Evolutionary conservation across 2,888 invertebrate species (phyloP).

Genomic region (Dexiosoma caninum): DNA sequence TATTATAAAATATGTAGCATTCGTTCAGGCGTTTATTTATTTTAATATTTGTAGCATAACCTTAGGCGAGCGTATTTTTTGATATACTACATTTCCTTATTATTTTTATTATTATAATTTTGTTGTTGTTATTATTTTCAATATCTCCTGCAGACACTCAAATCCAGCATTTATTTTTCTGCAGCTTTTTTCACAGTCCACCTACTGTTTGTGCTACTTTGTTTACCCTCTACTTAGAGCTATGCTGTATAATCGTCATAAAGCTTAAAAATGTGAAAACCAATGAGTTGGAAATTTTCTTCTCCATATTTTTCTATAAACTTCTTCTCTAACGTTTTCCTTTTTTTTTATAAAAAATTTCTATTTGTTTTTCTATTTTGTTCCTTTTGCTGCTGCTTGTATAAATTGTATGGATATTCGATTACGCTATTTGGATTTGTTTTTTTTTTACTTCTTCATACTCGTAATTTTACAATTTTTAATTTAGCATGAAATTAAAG

Average conservation of each 20-base stretch:
- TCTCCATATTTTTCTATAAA: neutral
- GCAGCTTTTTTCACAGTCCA: conserved; percentile 12
- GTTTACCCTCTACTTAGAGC: neutral
- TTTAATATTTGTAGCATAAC: conserved; percentile 60
- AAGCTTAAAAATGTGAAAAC: conserved; percentile 72
- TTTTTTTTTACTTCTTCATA: conserved; percentile 11
- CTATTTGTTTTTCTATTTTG: conserved; percentile 27
- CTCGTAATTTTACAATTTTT: conserved; percentile 65
- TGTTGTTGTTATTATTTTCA: conserved; percentile 23
- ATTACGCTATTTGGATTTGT: conserved; percentile 56
- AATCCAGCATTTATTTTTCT: conserved; percentile 1
- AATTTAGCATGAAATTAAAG: conserved; percentile 69
- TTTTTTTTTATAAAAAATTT: conserved; percentile 7
- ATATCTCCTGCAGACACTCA: conserved; percentile 51
- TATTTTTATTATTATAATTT: too few species aligned
- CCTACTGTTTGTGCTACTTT: neutral
- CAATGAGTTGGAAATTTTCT: conserved; percentile 77
- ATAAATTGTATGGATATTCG: conserved; percentile 39
- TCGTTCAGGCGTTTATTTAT: conserved; percentile 60
- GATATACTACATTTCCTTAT: neutral
- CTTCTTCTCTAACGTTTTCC: conserved; percentile 16
- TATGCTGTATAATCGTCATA: conserved; percentile 54
- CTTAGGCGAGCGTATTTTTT: conserved; percentile 44
- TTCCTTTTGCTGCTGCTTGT: neutral
- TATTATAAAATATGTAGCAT: conserved; percentile 36